phyloP scores from a whole-genome alignment of 2,797 vertebrate genomes.

The Odontamblyopus rebecca region DNA sequence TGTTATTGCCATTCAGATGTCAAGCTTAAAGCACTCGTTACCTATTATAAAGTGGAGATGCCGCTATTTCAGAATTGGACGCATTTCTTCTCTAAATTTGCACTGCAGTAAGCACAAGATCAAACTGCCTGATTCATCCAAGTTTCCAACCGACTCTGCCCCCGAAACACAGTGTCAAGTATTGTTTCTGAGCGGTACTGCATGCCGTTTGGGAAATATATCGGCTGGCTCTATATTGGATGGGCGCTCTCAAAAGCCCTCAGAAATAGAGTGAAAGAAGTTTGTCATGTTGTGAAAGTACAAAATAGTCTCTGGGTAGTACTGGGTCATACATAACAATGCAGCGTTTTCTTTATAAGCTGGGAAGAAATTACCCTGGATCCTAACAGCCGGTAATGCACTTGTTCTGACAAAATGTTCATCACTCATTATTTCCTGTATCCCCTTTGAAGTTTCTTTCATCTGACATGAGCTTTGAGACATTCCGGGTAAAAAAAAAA shows the following conservation, averaged over 20 bases:
- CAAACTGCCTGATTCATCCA: slow-evolving; percentile 43
- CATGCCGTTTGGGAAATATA: slow-evolving; percentile 59
- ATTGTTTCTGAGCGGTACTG: slow-evolving; percentile 39
- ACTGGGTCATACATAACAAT: slow-evolving; percentile 42
- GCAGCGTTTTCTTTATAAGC: slow-evolving; percentile 23
- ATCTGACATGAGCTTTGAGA: slow-evolving; percentile 67
- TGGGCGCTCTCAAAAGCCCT: slow-evolving; percentile 33
- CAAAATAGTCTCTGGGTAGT: slow-evolving; percentile 29
- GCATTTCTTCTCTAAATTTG: slow-evolving; percentile 23
- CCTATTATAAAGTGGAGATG: slow-evolving; percentile 32
- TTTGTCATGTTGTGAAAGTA: slow-evolving; percentile 35
- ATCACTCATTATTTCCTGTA: slow-evolving; percentile 47
- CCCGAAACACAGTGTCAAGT: slow-evolving; percentile 46
- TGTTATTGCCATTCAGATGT: slow-evolving; percentile 30
- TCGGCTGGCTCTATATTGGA: slow-evolving; percentile 39
- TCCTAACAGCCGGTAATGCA: slow-evolving; percentile 16
- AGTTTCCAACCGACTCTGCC: slow-evolving; percentile 30
- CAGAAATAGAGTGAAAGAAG: slow-evolving; percentile 35
- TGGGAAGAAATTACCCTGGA: slow-evolving; percentile 14
- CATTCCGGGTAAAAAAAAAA: slow-evolving; percentile 58
- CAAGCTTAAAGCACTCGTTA: slow-evolving; percentile 25
- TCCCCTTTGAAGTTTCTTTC: slow-evolving; percentile 71
- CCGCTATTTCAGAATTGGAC: slow-evolving; percentile 29
- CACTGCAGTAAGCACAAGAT: slow-evolving; percentile 23
- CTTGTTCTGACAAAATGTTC: slow-evolving; percentile 48